phyloP scores from a whole-genome alignment of 2,888 invertebrate genomes.

The Megamerina dolium region DNA sequence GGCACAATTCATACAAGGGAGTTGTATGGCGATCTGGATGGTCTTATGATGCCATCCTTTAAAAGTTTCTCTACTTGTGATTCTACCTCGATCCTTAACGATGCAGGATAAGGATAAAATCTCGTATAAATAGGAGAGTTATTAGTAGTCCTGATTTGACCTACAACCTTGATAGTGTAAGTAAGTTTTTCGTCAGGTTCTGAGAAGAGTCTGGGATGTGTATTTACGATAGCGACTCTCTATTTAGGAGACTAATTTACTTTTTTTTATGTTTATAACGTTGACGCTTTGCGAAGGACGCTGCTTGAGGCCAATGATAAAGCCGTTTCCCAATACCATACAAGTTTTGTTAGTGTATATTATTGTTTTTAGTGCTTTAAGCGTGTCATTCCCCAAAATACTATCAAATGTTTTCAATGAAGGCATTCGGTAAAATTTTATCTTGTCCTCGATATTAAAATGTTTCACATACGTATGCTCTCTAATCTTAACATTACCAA shows the following conservation, averaged over 20 bases:
- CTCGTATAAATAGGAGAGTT: not conserved
- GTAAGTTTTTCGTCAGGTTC: constrained; percentile 1
- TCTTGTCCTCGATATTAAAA: constrained; percentile 8
- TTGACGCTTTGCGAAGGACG: constrained; percentile 2
- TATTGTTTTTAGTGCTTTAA: not conserved
- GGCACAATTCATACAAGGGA: too few relatives aligned
- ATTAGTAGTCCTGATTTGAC: not conserved
- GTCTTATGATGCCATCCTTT: too few relatives aligned
- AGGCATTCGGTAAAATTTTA: constrained; percentile 5
- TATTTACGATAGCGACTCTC: not conserved
- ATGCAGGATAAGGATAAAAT: too few relatives aligned
- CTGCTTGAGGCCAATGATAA: constrained; percentile 1
- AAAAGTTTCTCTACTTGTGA: too few relatives aligned
- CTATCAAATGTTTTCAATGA: constrained; percentile 3
- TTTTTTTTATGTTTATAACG: constrained; percentile 6
- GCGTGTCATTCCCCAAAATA: constrained; percentile 5
- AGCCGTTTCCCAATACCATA: constrained; percentile 2
- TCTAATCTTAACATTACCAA: constrained; percentile 6
- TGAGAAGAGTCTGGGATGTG: not conserved
- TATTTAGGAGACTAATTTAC: not conserved
- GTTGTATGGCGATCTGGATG: too few relatives aligned
- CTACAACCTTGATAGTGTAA: not conserved
- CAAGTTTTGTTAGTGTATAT: constrained; percentile 1
- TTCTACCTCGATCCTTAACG: too few relatives aligned
- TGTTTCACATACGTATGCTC: constrained; percentile 10